Base-by-base conservation (phyloP, 1,140 invertebrate species). In the Scaptomyza montana region DNA sequence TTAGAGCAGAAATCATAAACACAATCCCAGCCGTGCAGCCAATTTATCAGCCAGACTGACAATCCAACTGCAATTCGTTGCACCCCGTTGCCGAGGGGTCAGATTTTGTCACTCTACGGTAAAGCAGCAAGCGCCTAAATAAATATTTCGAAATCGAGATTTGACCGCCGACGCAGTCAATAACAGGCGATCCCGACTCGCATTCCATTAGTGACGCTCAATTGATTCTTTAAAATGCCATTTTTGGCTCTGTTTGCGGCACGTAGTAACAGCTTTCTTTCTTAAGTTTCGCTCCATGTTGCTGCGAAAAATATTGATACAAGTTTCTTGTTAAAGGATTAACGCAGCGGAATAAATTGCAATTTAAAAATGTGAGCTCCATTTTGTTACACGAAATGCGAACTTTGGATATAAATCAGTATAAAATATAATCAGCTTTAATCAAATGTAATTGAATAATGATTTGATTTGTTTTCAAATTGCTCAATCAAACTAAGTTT, bases 81-180 rank as follows among this genome's bases (percentile, higher is more conserved):
- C 76, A 72, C 73, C 78, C 65, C 82, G 65, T 56, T 71, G 57
- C 13, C 54, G 39, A 78, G 65, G 67, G 79, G 79, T 89, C 84
- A 86, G 43, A 56, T 67, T 66, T 74, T 77, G 66, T 64, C 60
- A 46, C 53, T 56, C 41, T n/a, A 43, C 21, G 33, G 33, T 36
- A 7, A 36, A 36, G n/a, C 43, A 39, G 49, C 39, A 33, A 46
- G 72, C 73, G 65, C 70, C 67, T 73, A 77, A 89, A 89, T 89
- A 80, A 82, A 89, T 86, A 82, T 89, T 77, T 89, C 79, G 80
- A 87, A 79, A 77, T 80, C 73, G 46, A 78, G 69, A 75, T 68
- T 74, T 7, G 39, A 30, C 53, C 84, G 66, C 84, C 82, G 61
- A 87, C 82, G 78, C 78, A 65, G 33, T 28, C 47, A 51, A 49